These are phyloP conservation scores for Hybognathus amarus DNA, from an alignment of 2,797 vertebrate species.

Conservation along the genomic window DNA sequence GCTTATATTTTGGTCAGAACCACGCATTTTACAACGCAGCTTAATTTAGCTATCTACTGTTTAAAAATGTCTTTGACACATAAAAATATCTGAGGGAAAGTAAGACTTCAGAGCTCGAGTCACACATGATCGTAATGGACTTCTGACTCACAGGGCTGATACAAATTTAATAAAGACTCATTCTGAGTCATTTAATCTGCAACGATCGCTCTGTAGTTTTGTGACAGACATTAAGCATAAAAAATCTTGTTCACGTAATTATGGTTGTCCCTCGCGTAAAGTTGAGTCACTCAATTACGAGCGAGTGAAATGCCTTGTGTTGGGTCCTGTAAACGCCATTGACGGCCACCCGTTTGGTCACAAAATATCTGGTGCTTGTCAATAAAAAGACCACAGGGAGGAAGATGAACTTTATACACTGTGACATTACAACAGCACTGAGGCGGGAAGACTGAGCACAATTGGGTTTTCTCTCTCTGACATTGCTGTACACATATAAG, in stretches of 20 bases:
- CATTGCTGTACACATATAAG: neutral
- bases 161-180: slow-evolving; percentile 2
- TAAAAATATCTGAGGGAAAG: neutral
- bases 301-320: neutral
- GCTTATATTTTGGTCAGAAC: neutral
- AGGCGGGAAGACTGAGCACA: neutral
- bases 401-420: slow-evolving; percentile 2
- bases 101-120: neutral
- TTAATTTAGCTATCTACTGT: neutral
- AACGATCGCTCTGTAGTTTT: slow-evolving; percentile 12
- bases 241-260: neutral
- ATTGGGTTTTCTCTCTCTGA: neutral
- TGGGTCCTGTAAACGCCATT: slow-evolving; percentile 44
- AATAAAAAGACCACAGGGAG: slow-evolving; percentile 56
- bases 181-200: slow-evolving; percentile 16
- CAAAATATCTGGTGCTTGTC: slow-evolving; percentile 67
- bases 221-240: slow-evolving; percentile 21
- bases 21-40: neutral
- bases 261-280: neutral
- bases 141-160: slow-evolving; percentile 17
- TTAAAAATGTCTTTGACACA: neutral
- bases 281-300: neutral
- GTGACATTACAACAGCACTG: neutral
- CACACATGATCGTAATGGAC: neutral
- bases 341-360: slow-evolving; percentile 66